Conservation (phyloP, 2,113 vertebrate species). For the Misgurnus anguillicaudatus region DNA sequence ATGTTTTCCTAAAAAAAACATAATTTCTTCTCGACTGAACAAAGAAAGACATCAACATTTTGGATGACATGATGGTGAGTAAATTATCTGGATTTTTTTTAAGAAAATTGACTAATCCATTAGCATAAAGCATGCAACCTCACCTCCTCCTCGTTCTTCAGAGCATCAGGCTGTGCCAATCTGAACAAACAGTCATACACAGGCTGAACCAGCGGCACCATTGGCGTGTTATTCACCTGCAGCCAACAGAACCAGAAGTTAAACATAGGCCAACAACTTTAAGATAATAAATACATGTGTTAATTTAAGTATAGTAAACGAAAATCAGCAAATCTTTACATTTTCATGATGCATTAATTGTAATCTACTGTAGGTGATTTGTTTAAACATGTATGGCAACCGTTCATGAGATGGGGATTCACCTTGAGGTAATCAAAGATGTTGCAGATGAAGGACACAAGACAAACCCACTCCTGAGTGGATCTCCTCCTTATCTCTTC, state of each 20-base stretch:
- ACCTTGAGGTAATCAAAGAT: slow-evolving; percentile 97
- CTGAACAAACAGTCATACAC: slow-evolving; percentile 93
- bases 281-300: neutral
- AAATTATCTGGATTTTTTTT: no score
- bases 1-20: no score
- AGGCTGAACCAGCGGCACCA: slow-evolving; percentile 92
- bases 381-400: neutral
- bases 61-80: no score
- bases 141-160: slow-evolving; percentile 91
- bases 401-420: neutral
- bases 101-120: no score
- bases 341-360: neutral
- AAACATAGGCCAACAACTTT: neutral
- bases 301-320: neutral
- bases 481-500: slow-evolving; percentile 85
- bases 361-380: neutral
- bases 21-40: no score
- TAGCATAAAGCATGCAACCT: slow-evolving; percentile 4
- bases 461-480: slow-evolving; percentile 91
- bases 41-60: no score
- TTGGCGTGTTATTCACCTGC: slow-evolving; percentile 96
- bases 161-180: slow-evolving; percentile 86
- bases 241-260: neutral
- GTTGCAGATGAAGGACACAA: slow-evolving; percentile 96
- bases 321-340: neutral